Conservation (phyloP, 2,797 vertebrate genomes). For the Sphaeramia orbicularis region DNA sequence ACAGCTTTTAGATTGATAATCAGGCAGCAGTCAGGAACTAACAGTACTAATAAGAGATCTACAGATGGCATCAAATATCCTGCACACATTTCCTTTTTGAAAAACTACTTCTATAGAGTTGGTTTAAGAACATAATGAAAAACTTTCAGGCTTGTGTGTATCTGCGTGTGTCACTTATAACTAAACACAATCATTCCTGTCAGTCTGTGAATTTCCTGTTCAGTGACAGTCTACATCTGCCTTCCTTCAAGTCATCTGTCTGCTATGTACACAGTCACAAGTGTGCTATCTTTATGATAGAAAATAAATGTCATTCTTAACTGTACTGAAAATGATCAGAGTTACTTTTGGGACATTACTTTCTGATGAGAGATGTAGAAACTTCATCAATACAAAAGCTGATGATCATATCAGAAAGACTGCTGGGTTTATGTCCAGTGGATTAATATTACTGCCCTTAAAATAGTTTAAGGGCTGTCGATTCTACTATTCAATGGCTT, state of each 20-base stretch:
- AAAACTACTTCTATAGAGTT: constrained; percentile 74
- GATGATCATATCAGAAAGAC: no score
- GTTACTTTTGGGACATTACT: constrained; percentile 15
- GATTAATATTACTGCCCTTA: no score
- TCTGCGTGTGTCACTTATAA: constrained; percentile 57
- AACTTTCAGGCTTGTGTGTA: constrained; percentile 59
- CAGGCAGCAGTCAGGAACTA: constrained; percentile 41
- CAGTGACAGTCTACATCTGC: constrained; percentile 83
- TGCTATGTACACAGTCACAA: constrained; percentile 28
- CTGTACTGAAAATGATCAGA: constrained; percentile 33
- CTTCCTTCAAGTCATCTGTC: constrained; percentile 73
- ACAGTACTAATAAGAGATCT: constrained; percentile 35
- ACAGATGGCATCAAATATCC: constrained; percentile 83
- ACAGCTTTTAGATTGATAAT: constrained; percentile 11
- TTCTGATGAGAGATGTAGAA: no score
- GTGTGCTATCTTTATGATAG: constrained; percentile 17
- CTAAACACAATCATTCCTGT: constrained; percentile 80
- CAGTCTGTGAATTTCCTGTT: constrained; percentile 80
- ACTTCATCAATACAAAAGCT: no score
- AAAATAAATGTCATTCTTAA: constrained; percentile 44
- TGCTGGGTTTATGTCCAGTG: no score
- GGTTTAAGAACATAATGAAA: constrained; percentile 76
- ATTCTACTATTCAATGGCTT: no score
- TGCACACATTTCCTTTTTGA: constrained; percentile 78
- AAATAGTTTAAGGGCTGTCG: no score